Base-by-base conservation (phyloP, 37 sponge, comb jelly and placozoan species). In the Chondrilla cf. caribensis region DNA sequence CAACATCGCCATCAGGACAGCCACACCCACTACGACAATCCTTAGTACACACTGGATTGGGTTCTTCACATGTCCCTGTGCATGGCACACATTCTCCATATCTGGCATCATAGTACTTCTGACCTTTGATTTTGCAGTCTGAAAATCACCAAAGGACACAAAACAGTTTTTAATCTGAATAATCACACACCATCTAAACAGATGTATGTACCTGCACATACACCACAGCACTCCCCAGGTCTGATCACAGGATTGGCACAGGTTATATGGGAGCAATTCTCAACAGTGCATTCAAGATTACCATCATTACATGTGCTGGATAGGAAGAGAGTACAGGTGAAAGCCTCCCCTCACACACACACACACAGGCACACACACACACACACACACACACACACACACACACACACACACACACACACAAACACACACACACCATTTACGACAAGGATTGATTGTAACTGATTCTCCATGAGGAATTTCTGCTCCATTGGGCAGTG, bases 161-260 rank as follows among this genome's bases (percentile, higher is more conserved):
- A n/a, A n/a, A n/a, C n/a, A n/a, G n/a, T n/a, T n/a, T n/a, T n/a
- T n/a, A 17, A 54, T 54, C 11, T 54, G 17, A 54, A 54, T n/a
- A n/a, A n/a, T n/a, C n/a, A n/a, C n/a, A n/a, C 60, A 59, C 60
- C 3, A 2, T 70, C 32, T 37, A 36, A 21, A 70, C 36, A 21
- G 21, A 36, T 21, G 3, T 22, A 21, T 21, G 38, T 31, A 35
- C 22, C 19, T 71, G 77, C 43, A 76, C 77, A 76, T n/a, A 76
- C 77, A 9, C 43, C 43, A 43, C 77, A 76, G 44, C 77, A 76
- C 77, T 76, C 51, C 39, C 77, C 77, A n/a, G 43, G 51, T n/a
- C 22, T 22, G 2, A 76, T 43, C 21, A 24, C 32, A 38, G 32
- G 37, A 8, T 76, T 37, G 26, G 25, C 51, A 76, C 77, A 76